Evolutionary conservation across 2,888 invertebrate species (phyloP).

Genomic region (Drosophila mayaguana): DNA sequence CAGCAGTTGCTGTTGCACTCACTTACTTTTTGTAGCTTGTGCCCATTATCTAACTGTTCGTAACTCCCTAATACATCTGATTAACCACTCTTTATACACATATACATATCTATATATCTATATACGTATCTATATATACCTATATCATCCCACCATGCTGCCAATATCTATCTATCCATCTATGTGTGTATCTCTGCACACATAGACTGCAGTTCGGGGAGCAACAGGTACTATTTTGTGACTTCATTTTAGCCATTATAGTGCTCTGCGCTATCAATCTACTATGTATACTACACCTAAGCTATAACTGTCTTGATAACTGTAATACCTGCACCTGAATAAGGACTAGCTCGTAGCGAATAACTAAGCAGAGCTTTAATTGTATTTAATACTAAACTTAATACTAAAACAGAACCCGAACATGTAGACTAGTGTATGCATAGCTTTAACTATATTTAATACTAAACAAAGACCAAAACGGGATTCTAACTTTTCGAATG

Average conservation of each 20-base stretch:
- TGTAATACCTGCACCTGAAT: conserved; percentile 81
- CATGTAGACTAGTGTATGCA: not conserved
- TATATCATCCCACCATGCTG: conserved; percentile 21
- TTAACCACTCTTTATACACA: conserved; percentile 39
- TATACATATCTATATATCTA: conserved; percentile 9
- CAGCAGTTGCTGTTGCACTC: conserved; percentile 28
- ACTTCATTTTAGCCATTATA: conserved; percentile 85
- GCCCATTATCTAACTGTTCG: conserved; percentile 45
- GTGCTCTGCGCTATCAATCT: conserved; percentile 85
- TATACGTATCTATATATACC: not conserved
- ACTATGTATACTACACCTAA: conserved; percentile 85
- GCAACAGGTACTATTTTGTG: conserved; percentile 85
- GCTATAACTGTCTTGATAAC: conserved; percentile 83
- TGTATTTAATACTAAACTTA: conserved; percentile 8
- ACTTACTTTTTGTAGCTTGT: conserved; percentile 35
- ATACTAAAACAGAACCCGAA: conserved; percentile 1
- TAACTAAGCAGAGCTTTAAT: conserved; percentile 17
- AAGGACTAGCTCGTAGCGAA: not conserved
- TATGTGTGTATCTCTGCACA: conserved; percentile 3
- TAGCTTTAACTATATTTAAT: conserved; percentile 7
- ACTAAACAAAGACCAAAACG: conserved; percentile 1
- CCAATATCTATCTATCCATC: conserved; percentile 8
- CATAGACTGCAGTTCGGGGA: conserved; percentile 85
- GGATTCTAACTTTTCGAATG: not conserved
- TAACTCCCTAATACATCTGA: conserved; percentile 43